These are phyloP conservation scores for Bilobella aurantiaca DNA, from an alignment of 1,140 invertebrate species.

Conservation along the genomic window DNA sequence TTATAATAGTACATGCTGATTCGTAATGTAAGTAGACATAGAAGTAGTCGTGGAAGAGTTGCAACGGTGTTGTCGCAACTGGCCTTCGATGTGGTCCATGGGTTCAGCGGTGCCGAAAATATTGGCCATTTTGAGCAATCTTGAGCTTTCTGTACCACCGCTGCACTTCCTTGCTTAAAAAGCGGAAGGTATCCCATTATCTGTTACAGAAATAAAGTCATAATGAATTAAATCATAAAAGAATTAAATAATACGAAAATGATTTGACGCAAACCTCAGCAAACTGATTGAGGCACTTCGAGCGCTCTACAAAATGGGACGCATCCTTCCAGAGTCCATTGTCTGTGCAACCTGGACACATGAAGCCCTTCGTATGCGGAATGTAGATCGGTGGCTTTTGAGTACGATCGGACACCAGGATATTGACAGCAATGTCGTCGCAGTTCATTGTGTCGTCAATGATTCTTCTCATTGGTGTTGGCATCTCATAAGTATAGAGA, in stretches of 20 bases:
- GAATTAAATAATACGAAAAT: not conserved
- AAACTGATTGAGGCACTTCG: not conserved
- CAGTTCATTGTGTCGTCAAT: not conserved
- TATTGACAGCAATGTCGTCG: not conserved
- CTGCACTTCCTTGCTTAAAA: not conserved
- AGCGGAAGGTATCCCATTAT: not conserved
- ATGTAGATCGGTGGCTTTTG: not conserved
- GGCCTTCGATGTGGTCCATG: no score
- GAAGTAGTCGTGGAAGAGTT: no score
- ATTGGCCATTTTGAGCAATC: no score
- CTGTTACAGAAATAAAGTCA: not conserved
- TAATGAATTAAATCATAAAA: not conserved
- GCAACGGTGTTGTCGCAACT: no score
- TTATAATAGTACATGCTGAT: no score
- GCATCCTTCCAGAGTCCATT: not conserved
- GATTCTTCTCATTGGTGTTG: not conserved
- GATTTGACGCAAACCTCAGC: not conserved
- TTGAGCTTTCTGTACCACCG: no score
- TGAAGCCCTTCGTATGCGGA: not conserved
- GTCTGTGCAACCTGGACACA: not conserved
- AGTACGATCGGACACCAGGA: not conserved
- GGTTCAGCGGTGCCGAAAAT: no score
- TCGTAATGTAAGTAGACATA: no score
- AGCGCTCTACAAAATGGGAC: not conserved
- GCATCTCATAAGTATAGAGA: not conserved